Evolutionary conservation across 2,888 invertebrate genomes (phyloP), one percentile per base, ranked within the genome.

Genomic region (Folsomia manolachei): DNA sequence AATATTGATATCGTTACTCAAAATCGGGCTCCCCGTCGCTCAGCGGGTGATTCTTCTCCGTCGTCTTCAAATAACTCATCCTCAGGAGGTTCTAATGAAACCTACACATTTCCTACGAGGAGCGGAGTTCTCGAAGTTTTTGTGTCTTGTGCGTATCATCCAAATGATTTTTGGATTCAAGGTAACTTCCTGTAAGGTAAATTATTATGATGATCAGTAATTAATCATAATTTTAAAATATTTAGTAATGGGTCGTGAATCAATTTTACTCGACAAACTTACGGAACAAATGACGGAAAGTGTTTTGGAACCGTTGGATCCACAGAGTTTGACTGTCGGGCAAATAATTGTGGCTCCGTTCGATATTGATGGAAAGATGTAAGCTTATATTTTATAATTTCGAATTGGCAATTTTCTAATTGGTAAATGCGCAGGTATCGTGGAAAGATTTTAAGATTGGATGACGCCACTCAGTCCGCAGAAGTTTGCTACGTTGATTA

Each of bases 301-400:
- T 83, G 4, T n/a, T 7, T 4, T 21, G 14, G 69, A 75, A 27
- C 56, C 60, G 18, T 51, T 68, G 0, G 71, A 68, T 7, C 11
- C 18, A 19, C 71, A 77, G 63, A 56, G 56, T 19, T 71, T 73
- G n/a, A 81, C 78, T 63, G 85, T 88, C 71, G 94, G 94, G 0
- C 92, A 95, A 83, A 88, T 93, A 75, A 93, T 95, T 18, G 94
- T 93, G 21, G 93, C 93, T 0, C 88, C 90, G 81, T 94, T 91
- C 83, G 87, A 89, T n/a, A 88, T 89, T 82, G 94, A 95, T 84
- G 87, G 88, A 11, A 90, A 91, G 70, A 79, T 78, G 79, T 78
- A 71, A 70, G 73, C 25, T 63, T 21, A 27, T 19, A 27, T 62
- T 26, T 25, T 21, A 11, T 18, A 21, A 56, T 24, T 67, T 18